Evolutionary conservation across 2,797 vertebrate genomes (phyloP).

Genomic region (Epinephelus awoara): DNA sequence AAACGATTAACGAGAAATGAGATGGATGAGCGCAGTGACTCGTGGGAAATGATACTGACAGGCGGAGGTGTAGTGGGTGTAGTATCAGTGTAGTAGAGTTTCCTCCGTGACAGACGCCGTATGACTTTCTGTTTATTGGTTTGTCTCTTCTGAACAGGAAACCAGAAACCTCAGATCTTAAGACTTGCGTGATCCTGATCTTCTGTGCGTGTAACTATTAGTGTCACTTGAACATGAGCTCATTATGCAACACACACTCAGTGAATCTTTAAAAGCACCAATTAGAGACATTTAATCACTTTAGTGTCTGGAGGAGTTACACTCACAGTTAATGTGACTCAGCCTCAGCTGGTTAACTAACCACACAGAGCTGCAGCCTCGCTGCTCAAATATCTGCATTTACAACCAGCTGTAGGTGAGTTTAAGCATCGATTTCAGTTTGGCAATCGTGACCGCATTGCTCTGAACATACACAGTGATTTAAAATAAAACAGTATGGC

Average conservation of each 20-base stretch:
- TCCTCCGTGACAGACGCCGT: too few relatives aligned
- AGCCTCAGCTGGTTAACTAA: conserved; percentile 14
- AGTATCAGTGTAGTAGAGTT: too few relatives aligned
- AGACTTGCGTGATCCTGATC: not conserved
- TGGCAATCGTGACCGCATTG: not conserved
- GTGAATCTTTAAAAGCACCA: conserved; percentile 42
- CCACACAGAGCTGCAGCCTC: conserved; percentile 20
- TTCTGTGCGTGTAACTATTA: not conserved
- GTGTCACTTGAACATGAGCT: conserved; percentile 18
- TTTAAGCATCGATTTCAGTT: not conserved
- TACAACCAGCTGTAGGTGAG: not conserved
- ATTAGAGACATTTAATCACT: conserved; percentile 57
- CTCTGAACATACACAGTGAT: not conserved
- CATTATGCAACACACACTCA: conserved; percentile 25
- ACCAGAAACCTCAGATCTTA: not conserved
- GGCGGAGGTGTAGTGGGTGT: too few relatives aligned
- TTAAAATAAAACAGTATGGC: not conserved
- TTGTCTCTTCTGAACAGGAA: too few relatives aligned
- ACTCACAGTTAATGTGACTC: conserved; percentile 21
- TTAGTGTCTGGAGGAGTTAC: conserved; percentile 18
- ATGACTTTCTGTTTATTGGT: too few relatives aligned
- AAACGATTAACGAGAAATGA: not conserved
- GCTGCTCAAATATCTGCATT: not conserved
- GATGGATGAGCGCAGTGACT: too few relatives aligned
- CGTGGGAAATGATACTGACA: not conserved